These are phyloP conservation scores for Gymnoscopelus braueri DNA, from an alignment of 2,797 vertebrate genomes.

Conservation along the genomic window DNA sequence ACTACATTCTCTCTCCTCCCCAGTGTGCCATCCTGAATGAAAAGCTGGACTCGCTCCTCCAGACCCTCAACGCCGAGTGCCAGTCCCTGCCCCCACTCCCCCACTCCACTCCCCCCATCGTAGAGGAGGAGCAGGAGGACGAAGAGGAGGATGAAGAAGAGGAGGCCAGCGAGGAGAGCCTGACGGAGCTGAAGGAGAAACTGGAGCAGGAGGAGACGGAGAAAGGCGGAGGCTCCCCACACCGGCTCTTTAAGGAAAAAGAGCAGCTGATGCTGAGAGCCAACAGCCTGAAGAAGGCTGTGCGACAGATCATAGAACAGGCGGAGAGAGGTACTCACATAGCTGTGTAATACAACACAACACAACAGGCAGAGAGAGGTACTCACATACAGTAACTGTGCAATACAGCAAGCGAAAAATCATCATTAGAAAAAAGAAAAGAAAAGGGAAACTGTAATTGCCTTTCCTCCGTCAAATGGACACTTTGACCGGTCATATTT, in stretches of 20 bases:
- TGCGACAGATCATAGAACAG: constrained; percentile 96
- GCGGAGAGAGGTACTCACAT: constrained; percentile 88
- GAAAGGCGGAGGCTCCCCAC: constrained; percentile 75
- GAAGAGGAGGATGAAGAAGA: constrained; percentile 81
- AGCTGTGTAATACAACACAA: not conserved
- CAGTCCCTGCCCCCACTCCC: constrained; percentile 78
- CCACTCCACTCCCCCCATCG: constrained; percentile 82
- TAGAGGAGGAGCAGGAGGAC: constrained; percentile 86
- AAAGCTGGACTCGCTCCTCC: constrained; percentile 94
- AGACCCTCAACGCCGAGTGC: constrained; percentile 88
- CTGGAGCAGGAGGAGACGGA: constrained; percentile 82
- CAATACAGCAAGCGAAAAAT: too few relatives aligned
- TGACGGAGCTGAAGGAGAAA: constrained; percentile 90
- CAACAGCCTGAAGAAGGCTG: constrained; percentile 97
- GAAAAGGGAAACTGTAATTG: too few relatives aligned
- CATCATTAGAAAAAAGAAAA: too few relatives aligned
- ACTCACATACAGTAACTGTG: not conserved
- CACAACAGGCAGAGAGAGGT: not conserved
- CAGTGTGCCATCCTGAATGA: constrained; percentile 94
- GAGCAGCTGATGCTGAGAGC: constrained; percentile 94
- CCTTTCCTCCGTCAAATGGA: too few relatives aligned
- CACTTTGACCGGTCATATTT: too few relatives aligned
- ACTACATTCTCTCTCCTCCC: not conserved
- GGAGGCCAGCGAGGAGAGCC: constrained; percentile 89
- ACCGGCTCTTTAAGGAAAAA: constrained; percentile 85